phyloP scores from a whole-genome alignment of 2,113 vertebrate species.

The Bufo gargarizans region DNA sequence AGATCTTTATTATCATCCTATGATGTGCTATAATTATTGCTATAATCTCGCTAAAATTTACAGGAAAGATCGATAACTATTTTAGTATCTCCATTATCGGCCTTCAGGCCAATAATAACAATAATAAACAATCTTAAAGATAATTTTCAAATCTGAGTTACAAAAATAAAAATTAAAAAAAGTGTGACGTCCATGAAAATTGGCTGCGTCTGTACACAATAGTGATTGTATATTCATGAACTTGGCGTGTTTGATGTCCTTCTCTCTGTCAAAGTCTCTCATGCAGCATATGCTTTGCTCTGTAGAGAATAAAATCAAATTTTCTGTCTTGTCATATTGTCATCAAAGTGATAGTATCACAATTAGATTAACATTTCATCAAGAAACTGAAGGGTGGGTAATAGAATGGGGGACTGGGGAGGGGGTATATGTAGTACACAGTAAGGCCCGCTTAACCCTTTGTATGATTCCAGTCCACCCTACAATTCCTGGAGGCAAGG shows the following conservation, averaged over 20 bases:
- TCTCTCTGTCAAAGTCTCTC: conserved; percentile 84
- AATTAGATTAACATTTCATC: conserved; percentile 91
- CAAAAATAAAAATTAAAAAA: conserved; percentile 65
- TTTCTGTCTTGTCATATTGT: conserved; percentile 92
- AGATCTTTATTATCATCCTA: not conserved
- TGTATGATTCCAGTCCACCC: conserved; percentile 59
- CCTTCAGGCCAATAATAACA: not conserved
- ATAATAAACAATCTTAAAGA: too few relatives aligned
- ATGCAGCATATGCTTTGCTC: conserved; percentile 86
- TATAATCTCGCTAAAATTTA: not conserved
- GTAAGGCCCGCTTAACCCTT: conserved; percentile 78
- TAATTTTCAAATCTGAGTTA: not conserved
- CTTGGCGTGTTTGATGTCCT: conserved; percentile 85
- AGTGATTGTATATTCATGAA: conserved; percentile 89
- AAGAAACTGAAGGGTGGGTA: conserved; percentile 80
- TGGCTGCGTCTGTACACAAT: conserved; percentile 84
- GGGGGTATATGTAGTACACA: conserved; percentile 65
- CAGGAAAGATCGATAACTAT: not conserved
- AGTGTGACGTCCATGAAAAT: conserved; percentile 77
- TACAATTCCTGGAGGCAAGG: conserved; percentile 60
- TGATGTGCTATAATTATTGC: not conserved
- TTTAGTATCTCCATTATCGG: not conserved
- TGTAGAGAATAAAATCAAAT: conserved; percentile 92
- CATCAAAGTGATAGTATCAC: conserved; percentile 90
- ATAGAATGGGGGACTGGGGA: conserved; percentile 68